phyloP scores from a whole-genome alignment of 2,888 invertebrate genomes.

The Andrena haemorrhoa region DNA sequence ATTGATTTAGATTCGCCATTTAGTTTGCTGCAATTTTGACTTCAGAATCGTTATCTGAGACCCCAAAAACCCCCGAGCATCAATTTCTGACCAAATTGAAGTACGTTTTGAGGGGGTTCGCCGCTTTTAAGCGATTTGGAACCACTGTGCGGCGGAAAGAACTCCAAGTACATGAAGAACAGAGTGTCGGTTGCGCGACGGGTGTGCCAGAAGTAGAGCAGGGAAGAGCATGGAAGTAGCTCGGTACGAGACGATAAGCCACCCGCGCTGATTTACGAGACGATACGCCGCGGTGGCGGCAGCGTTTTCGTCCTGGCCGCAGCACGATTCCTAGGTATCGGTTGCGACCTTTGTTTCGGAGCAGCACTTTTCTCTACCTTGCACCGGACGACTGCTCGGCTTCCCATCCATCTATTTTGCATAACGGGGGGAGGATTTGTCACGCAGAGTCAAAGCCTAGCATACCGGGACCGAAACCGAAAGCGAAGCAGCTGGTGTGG shows the following conservation, averaged over 20 bases:
- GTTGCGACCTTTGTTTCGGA: not conserved
- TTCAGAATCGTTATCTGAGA: too few species aligned
- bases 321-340: not conserved
- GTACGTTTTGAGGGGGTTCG: too few species aligned
- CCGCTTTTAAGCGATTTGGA: too few species aligned
- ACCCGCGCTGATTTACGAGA: slow-evolving; percentile 67
- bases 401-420: not conserved
- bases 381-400: too few species aligned
- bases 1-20: too few species aligned
- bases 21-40: too few species aligned
- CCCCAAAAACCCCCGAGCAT: too few species aligned
- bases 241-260: slow-evolving; percentile 61
- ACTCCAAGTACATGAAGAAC: slow-evolving; percentile 38
- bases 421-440: slow-evolving; percentile 7
- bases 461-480: slow-evolving; percentile 22
- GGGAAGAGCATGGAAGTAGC: slow-evolving; percentile 22
- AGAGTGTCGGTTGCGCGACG: not conserved
- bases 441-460: slow-evolving; percentile 28
- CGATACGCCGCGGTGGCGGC: not conserved
- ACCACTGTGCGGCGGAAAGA: slow-evolving; percentile 32
- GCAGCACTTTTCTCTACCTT: too few species aligned
- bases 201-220: slow-evolving; percentile 22
- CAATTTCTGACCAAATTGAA: too few species aligned
- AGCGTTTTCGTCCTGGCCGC: not conserved
- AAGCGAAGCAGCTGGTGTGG: not conserved